Conservation (phyloP, 1,140 invertebrate genomes). For the Drosophila sulfurigaster region DNA sequence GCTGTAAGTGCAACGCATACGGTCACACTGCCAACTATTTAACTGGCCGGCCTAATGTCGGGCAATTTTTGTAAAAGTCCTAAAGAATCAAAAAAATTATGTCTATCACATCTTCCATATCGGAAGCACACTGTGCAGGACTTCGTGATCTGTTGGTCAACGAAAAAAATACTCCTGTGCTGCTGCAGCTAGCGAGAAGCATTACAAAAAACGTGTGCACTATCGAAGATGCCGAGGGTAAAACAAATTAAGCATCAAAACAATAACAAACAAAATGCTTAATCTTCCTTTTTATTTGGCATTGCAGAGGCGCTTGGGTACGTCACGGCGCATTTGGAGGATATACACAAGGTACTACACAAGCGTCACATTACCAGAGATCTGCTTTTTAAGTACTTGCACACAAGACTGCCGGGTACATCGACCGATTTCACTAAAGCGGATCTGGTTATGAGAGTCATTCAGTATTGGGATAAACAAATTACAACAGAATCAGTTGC, state of each 20-base stretch:
- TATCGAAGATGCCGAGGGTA: constrained; percentile 56
- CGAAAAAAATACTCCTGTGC: constrained; percentile 48
- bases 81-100: constrained; percentile 33
- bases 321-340: constrained; percentile 84
- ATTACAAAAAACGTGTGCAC: constrained; percentile 66
- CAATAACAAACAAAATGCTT: not conserved
- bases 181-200: constrained; percentile 64
- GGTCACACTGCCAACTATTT: constrained; percentile 19
- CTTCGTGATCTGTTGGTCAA: constrained; percentile 60
- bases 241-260: not conserved
- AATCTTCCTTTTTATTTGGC: not conserved
- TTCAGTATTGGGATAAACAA: constrained; percentile 82
- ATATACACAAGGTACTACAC: constrained; percentile 82
- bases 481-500: not conserved
- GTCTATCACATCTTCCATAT: constrained; percentile 50
- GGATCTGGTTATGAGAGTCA: constrained; percentile 83
- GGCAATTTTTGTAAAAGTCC: not conserved
- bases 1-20: not conserved
- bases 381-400: constrained; percentile 85
- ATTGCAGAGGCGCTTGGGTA: constrained; percentile 85
- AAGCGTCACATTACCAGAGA: constrained; percentile 85
- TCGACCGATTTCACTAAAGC: constrained; percentile 85
- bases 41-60: constrained; percentile 5
- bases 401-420: constrained; percentile 79
- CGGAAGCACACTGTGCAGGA: constrained; percentile 40